A percentile compares a stretch with the other conserved stretches of the same genome.
Conservation (phyloP, 2,888 invertebrate genomes). For the Ophioninae sp. region DNA sequence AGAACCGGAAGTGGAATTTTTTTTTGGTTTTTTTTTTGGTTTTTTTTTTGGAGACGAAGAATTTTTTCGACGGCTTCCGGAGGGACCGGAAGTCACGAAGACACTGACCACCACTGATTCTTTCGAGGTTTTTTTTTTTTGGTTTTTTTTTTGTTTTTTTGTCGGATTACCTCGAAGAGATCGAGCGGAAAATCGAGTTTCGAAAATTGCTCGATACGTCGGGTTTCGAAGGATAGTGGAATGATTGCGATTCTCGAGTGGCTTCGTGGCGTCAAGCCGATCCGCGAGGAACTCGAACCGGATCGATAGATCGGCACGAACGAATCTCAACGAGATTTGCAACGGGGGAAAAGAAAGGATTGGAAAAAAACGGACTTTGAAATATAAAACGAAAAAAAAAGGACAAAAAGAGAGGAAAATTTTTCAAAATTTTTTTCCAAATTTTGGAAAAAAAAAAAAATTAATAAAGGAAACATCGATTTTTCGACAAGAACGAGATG, state of each 20-base stretch:
- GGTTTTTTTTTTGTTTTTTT: no score
- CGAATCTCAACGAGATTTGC: slow-evolving; percentile 19
- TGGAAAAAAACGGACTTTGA: slow-evolving; percentile 1
- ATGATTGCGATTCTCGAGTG: slow-evolving; percentile 2
- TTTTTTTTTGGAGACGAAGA: no score
- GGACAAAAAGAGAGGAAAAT: slow-evolving; percentile 1
- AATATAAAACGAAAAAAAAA: neutral
- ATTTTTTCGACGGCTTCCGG: no score
- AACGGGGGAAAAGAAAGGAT: slow-evolving; percentile 12
- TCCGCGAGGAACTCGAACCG: slow-evolving; percentile 23
- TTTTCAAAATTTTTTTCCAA: no score
- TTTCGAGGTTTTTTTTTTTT: no score
- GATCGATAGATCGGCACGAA: slow-evolving; percentile 50
- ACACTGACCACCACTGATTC: no score
- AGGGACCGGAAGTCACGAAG: no score
- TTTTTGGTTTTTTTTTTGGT: no score
- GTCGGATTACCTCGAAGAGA: neutral
- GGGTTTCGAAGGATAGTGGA: neutral
- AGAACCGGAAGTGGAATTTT: no score
- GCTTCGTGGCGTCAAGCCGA: neutral
- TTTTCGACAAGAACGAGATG: slow-evolving; percentile 55
- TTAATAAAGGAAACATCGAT: no score
- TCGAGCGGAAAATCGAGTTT: neutral
- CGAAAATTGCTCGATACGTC: neutral
- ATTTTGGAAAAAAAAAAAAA: slow-evolving; percentile 10